These are phyloP conservation scores for Papilio polytes DNA, from an alignment of 1,140 invertebrate genomes.

Conservation along the genomic window DNA sequence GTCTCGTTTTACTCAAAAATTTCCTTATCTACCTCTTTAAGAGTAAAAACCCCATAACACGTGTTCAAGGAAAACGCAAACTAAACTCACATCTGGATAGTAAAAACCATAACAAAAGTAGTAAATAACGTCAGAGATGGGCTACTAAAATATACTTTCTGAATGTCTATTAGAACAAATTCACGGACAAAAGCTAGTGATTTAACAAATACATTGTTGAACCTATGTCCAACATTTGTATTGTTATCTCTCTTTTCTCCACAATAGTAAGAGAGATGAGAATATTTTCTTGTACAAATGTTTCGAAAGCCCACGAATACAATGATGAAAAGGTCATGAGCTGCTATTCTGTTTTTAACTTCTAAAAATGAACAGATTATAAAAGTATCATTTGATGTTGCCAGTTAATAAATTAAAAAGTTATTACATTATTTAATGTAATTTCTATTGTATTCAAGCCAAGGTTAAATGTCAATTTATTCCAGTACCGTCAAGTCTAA, in stretches of 20 bases:
- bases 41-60: neutral
- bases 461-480: conserved; percentile 29
- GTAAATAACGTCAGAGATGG: neutral
- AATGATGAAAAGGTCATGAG: too few species aligned
- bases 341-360: too few species aligned
- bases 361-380: too few species aligned
- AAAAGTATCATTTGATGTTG: too few species aligned
- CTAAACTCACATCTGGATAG: neutral
- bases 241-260: too few species aligned
- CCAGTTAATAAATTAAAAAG: neutral
- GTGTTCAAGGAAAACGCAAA: neutral
- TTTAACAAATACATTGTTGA: too few species aligned
- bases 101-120: neutral
- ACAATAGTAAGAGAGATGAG: too few species aligned
- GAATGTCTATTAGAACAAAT: too few species aligned
- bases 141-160: neutral
- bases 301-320: too few species aligned
- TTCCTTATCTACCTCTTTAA: neutral
- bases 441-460: conserved; percentile 13
- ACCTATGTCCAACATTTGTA: too few species aligned
- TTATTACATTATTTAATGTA: neutral
- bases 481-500: neutral
- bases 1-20: neutral
- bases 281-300: too few species aligned
- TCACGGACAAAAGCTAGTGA: too few species aligned